A percentile compares a stretch with the other conserved stretches of the same genome.
phyloP scores from a whole-genome alignment of 2,113 vertebrate genomes.

The Dasyurus viverrinus region DNA sequence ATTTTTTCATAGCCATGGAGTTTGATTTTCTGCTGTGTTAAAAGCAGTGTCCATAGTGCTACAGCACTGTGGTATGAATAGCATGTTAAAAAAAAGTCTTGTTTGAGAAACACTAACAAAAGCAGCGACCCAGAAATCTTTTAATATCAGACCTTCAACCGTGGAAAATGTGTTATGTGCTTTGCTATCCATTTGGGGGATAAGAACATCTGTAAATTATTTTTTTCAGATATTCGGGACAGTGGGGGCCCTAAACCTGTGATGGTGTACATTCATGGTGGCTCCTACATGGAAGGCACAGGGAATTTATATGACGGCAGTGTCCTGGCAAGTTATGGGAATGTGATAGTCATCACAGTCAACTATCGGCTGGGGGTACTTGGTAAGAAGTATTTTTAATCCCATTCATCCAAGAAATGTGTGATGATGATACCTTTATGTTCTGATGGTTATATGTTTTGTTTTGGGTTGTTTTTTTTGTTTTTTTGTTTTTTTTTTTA shows the following conservation, averaged over 20 bases:
- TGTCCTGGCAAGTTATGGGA: conserved; percentile 99
- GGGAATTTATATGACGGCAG: conserved; percentile 99
- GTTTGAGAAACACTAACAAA: conserved; percentile 86
- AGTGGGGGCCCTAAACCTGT: conserved; percentile 99
- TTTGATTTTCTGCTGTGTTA: neutral
- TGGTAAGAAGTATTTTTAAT: conserved; percentile 89
- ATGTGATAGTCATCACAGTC: conserved; percentile 99
- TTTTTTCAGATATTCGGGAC: conserved; percentile 98
- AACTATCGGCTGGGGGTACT: conserved; percentile 99
- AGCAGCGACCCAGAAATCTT: conserved; percentile 58
- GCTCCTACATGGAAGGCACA: conserved; percentile 99
- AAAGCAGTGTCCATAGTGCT: neutral
- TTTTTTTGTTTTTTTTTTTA: neutral
- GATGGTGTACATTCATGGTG: conserved; percentile 99
- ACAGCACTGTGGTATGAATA: neutral
- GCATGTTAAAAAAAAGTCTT: conserved; percentile 51
- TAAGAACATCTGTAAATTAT: conserved; percentile 85
- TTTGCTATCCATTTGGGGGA: conserved; percentile 66
- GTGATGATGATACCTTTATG: conserved; percentile 44
- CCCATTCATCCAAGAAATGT: conserved; percentile 24
- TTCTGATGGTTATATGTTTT: conserved; percentile 24
- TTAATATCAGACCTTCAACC: conserved; percentile 35
- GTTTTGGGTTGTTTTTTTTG: no score
- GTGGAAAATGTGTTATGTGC: conserved; percentile 65
- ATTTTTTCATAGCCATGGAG: neutral